Conservation (phyloP, 1,140 invertebrate species). For the Phymorhynchus buccinoides region DNA sequence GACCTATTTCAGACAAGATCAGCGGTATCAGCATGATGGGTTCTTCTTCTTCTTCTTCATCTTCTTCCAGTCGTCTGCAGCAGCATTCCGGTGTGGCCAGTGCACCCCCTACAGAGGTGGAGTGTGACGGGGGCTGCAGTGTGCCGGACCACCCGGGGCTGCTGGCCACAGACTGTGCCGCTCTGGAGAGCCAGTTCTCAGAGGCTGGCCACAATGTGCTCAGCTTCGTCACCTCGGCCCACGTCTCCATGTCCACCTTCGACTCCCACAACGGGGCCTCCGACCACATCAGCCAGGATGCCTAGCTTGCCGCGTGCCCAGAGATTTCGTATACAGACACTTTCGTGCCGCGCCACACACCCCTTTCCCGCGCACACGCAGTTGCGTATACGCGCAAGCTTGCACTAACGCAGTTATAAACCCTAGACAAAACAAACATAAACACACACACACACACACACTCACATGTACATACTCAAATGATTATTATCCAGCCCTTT, state of each 20-base stretch:
- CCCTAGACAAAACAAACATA: background rate
- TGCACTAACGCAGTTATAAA: background rate
- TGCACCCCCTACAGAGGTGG: background rate
- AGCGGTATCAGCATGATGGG: background rate
- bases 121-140: background rate
- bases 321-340: too few relatives aligned
- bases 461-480: too few relatives aligned
- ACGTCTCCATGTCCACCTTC: background rate
- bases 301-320: background rate
- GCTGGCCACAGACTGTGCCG: too few relatives aligned
- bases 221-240: background rate
- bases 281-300: slow-evolving; percentile 25
- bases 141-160: too few relatives aligned
- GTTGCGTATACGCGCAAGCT: background rate
- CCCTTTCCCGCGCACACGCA: too few relatives aligned
- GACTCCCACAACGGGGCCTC: background rate
- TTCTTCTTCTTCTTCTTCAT: too few relatives aligned
- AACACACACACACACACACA: too few relatives aligned
- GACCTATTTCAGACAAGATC: background rate
- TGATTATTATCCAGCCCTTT: too few relatives aligned
- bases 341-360: too few relatives aligned
- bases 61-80: background rate
- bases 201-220: slow-evolving; percentile 5
- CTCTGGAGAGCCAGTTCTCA: background rate
- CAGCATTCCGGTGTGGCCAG: background rate